Evolutionary conservation across 2,113 vertebrate species (phyloP).

Genomic region (Coptodon rendalli): DNA sequence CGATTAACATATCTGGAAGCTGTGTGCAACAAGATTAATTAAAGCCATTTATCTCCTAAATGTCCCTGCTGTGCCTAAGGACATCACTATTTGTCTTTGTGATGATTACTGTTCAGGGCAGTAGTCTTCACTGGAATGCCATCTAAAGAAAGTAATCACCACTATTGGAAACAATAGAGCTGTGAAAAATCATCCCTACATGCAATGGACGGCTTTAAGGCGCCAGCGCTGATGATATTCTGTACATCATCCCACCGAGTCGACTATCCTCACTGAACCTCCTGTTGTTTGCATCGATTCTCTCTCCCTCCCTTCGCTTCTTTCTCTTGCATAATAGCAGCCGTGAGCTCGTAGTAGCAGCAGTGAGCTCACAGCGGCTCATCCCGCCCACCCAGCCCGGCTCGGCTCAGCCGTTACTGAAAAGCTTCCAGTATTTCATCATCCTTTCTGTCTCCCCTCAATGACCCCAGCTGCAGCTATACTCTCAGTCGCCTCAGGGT

Average conservation of each 20-base stretch:
- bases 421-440: conserved; percentile 71
- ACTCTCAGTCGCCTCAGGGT: conserved; percentile 48
- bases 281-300: conserved; percentile 35
- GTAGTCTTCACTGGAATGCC: not conserved
- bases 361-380: conserved; percentile 59
- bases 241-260: conserved; percentile 38
- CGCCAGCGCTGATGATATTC: conserved; percentile 26
- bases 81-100: conserved; percentile 51
- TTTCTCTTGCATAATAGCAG: conserved; percentile 70
- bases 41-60: conserved; percentile 55
- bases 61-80: conserved; percentile 40
- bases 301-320: not conserved
- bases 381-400: conserved; percentile 38
- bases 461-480: conserved; percentile 36
- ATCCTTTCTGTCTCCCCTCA: conserved; percentile 46
- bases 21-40: conserved; percentile 48
- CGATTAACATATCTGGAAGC: conserved; percentile 25
- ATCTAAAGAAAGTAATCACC: conserved; percentile 13
- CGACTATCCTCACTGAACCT: conserved; percentile 42
- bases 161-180: conserved; percentile 37
- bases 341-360: conserved; percentile 41
- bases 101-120: conserved; percentile 32
- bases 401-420: conserved; percentile 59
- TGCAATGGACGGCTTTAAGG: conserved; percentile 16
- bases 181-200: not conserved